A percentile compares a stretch with the other conserved stretches of the same genome.
Evolutionary conservation across 2,797 vertebrate genomes (phyloP).

Genomic region (Pteronotus mesoamericanus): DNA sequence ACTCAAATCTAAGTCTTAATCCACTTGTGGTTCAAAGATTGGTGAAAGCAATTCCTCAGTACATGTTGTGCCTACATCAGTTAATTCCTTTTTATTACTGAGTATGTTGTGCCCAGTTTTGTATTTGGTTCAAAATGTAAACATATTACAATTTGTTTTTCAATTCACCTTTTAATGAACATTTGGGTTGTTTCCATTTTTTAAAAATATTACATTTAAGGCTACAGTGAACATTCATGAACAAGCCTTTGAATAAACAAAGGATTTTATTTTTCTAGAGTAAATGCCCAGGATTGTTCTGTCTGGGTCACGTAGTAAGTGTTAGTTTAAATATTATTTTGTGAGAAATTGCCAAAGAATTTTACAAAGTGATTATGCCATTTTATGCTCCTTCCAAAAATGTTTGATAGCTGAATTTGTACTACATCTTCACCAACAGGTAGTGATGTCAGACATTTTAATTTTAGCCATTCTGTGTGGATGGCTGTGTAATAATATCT

Average conservation of each 20-base stretch:
- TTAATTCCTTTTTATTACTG: not conserved
- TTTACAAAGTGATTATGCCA: not conserved
- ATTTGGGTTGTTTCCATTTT: not conserved
- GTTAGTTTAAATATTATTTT: not conserved
- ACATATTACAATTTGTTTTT: not conserved
- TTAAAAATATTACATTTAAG: not conserved
- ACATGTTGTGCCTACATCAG: not conserved
- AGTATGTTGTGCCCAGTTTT: not conserved
- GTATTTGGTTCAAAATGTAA: not conserved
- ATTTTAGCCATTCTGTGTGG: not conserved
- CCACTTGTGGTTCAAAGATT: not conserved
- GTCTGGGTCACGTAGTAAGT: not conserved
- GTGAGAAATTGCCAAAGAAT: not conserved
- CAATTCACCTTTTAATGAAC: not conserved
- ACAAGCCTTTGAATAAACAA: not conserved
- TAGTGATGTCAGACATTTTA: not conserved
- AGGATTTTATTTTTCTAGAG: constrained; percentile 1
- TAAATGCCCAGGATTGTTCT: not conserved
- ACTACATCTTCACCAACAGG: not conserved
- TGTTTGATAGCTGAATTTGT: not conserved
- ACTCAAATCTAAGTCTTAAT: not conserved
- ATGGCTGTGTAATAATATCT: not conserved
- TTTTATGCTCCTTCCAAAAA: not conserved
- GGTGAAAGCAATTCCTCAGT: not conserved
- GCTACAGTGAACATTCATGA: not conserved